Base-by-base conservation (phyloP, 2,797 vertebrate species). In the Platalea minor region DNA sequence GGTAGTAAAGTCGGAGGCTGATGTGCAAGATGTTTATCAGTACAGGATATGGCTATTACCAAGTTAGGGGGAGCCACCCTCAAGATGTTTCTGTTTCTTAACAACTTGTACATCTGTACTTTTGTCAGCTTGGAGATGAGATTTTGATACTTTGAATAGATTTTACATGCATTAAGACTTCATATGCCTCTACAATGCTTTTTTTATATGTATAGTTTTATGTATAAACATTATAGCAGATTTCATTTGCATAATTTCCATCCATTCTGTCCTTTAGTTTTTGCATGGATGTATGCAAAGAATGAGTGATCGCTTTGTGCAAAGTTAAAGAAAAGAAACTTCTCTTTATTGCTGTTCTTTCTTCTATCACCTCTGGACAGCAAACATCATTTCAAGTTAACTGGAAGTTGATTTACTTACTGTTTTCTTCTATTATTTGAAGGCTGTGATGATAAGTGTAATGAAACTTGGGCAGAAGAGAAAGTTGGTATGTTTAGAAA, bases 21-120 rank as follows among this genome's bases (percentile, higher is more conserved):
- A 97, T 96, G 95, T 95, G 81, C 87, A 97, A 97, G 93, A 96
- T 92, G 85, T 96, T 94, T 96, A 95, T 97, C 97, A 96, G 95
- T 85, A 60, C 82, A 93, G 90, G 94, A 93, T 93, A 63, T 50
- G 86, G 82, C 70, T 90, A 78, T 91, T 91, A 45, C 79, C 68
- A 61, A 41, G 77, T 89, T 28, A 50, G 0, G 64, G 26, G 75
- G 81, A 94, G 59, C 86, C 83, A 88, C 79, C 84, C 65, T 94
- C 63, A 73, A 35, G 72, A 88, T 80, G 74, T 89, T 92, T 94
- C 89, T 96, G 65, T 85, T 96, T 51, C 79, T 83, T 93, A 89
- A 75, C 80, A 83, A 2, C 39, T 92, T 88, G 7, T 0, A 56
- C 68, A 37, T 94, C 79, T 85, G 65, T 80, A 51, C 79, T 80